Conservation (phyloP, 2,888 invertebrate species). For the Syrphus vitripennis region DNA sequence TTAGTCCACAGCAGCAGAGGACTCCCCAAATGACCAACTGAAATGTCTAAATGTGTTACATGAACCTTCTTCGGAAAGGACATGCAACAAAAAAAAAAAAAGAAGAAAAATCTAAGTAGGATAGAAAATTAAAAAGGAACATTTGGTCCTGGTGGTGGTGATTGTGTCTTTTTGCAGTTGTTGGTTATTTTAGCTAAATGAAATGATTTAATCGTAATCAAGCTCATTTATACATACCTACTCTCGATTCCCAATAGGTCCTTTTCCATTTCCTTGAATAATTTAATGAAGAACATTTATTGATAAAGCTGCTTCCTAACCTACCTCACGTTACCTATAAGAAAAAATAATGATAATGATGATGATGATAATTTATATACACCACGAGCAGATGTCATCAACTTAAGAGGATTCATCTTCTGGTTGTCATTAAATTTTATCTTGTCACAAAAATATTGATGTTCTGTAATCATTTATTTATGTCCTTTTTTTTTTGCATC, state of each 20-base stretch:
- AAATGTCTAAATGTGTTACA: background rate
- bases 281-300: slow-evolving; percentile 5
- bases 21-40: background rate
- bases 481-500: background rate
- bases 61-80: background rate
- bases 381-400: slow-evolving; percentile 6
- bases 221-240: slow-evolving; percentile 1
- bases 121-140: background rate
- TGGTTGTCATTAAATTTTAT: slow-evolving; percentile 8
- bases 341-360: background rate
- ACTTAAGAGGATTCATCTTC: background rate
- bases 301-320: background rate
- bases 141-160: background rate
- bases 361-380: background rate
- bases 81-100: background rate
- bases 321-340: background rate
- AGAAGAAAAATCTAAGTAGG: background rate
- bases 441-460: slow-evolving; percentile 41
- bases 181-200: background rate
- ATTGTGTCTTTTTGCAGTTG: background rate
- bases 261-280: slow-evolving; percentile 6
- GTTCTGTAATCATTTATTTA: slow-evolving; percentile 40
- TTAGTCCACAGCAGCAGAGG: background rate
- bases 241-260: background rate
- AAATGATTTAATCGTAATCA: slow-evolving; percentile 13